These are phyloP conservation scores for Corvus cornix DNA, from an alignment of 2,113 vertebrate genomes.

Conservation along the genomic window DNA sequence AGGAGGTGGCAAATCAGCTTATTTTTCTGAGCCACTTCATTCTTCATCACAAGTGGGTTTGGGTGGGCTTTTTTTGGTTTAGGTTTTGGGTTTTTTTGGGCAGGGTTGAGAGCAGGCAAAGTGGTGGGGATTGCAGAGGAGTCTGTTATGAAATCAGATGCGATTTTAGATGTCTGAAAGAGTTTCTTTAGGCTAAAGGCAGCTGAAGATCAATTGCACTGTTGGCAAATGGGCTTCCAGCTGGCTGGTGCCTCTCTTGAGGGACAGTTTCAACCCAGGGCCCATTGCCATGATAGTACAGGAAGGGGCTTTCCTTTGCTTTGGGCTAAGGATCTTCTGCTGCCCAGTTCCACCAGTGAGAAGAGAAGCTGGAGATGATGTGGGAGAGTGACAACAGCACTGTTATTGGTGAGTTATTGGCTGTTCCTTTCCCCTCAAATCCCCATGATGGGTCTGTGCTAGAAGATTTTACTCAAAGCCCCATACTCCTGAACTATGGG, in stretches of 20 bases:
- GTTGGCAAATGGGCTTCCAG: background rate
- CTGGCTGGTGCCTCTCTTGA: background rate
- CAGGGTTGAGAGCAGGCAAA: background rate
- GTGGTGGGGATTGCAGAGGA: background rate
- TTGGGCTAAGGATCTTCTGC: background rate
- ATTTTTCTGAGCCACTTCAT: background rate
- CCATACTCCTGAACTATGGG: background rate
- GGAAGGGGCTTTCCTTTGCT: background rate
- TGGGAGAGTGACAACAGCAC: background rate
- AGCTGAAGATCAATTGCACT: background rate
- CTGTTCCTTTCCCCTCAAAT: background rate
- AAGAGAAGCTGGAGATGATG: conserved; percentile 7
- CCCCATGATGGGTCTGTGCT: background rate
- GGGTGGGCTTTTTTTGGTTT: background rate
- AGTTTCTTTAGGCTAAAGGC: background rate
- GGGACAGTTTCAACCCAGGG: background rate
- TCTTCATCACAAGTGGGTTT: background rate
- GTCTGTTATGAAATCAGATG: conserved; percentile 10
- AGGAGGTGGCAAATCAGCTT: background rate
- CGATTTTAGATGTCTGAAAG: background rate
- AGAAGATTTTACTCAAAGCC: background rate
- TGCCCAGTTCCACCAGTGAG: background rate
- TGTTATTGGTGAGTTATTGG: background rate
- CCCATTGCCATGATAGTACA: background rate
- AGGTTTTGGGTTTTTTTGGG: background rate